Evolutionary conservation across 2,113 vertebrate genomes (phyloP), one percentile per base, ranked within the genome.

Genomic region (Theropithecus gelada): DNA sequence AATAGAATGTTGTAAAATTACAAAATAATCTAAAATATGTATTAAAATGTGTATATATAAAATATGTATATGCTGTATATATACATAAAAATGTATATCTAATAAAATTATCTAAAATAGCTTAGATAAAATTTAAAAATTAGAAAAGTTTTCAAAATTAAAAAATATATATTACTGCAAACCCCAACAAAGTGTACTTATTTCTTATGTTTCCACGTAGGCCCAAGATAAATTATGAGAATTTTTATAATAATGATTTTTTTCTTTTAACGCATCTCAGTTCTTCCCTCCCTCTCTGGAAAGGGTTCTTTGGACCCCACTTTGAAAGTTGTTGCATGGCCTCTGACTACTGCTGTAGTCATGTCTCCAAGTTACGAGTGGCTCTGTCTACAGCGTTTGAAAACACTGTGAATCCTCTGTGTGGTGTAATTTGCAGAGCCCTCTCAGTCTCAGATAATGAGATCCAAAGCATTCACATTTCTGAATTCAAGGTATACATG

Each of bases 1-100:
- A 78, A 84, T 95, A 82, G 95, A 93, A 80, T 73, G 23, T 18
- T 72, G 16, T 17, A 57, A 84, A 94, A 89, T 92, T 92, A 14
- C 66, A 85, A 73, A 80, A 91, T 81, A 52, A 66, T 87, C 6
- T 57, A 75, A 85, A 83, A 55, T 50, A 57, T 88, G 17, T 43
- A 22, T 93, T 57, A 88, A 70, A 57, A 45, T n/a, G 61, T 88
- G 82, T 84, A 73, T 38, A 38, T 38, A 38, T 38, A 38, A 38
- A 38, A 38, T 38, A 38, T 38, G 38, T 38, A 30, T 48, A 38
- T 8, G 55, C 50, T 91, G 8, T 50, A 87, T 64, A 35, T 52
- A 35, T 83, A 83, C 25, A 55, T 87, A 64, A 73, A 70, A 40
- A 18, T 22, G 76, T 76, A 17, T 76, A 16, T 72, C 68, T 75